Percentiles rank a stretch among this genome's conserved stretches.
Evolutionary conservation across 2,888 invertebrate genomes (phyloP).

Genomic region (Oscheius sp.): DNA sequence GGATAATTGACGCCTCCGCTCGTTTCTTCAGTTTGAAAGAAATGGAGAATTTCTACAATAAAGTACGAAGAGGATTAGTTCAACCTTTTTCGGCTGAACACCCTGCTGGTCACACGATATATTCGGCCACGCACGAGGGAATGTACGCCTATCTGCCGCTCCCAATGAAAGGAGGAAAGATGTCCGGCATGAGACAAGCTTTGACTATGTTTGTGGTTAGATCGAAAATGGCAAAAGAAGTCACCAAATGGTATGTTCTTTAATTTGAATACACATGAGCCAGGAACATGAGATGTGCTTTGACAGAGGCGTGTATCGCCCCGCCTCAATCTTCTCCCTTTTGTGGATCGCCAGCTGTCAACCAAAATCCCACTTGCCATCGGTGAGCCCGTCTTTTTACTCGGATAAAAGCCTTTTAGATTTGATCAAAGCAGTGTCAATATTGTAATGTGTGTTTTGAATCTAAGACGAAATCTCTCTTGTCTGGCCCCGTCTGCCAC

Average conservation of each 20-base stretch:
- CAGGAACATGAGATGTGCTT: slow-evolving; percentile 23
- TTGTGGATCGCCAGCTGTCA: background rate
- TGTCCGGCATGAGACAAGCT: slow-evolving; percentile 27
- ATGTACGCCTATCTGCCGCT: slow-evolving; percentile 29
- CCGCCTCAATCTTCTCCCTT: background rate
- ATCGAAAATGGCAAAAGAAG: background rate
- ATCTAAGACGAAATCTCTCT: slow-evolving; percentile 2
- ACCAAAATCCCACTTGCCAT: background rate
- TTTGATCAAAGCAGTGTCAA: slow-evolving; percentile 31
- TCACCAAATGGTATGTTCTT: slow-evolving; percentile 19
- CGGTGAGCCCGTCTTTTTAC: background rate
- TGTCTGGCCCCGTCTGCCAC: slow-evolving; percentile 13
- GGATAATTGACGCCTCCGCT: slow-evolving; percentile 27
- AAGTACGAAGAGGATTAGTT: slow-evolving; percentile 13
- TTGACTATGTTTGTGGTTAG: slow-evolving; percentile 32
- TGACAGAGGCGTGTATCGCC: slow-evolving; percentile 11
- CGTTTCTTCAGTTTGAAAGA: background rate
- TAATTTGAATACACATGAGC: background rate
- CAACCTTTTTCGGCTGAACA: slow-evolving; percentile 26
- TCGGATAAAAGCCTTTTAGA: background rate
- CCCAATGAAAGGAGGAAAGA: background rate
- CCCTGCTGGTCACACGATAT: slow-evolving; percentile 23
- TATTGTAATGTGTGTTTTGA: background rate
- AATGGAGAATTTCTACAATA: slow-evolving; percentile 19
- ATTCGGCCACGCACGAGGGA: background rate